Evolutionary conservation across 2,113 vertebrate species (phyloP).

Genomic region (Lepus americanus): DNA sequence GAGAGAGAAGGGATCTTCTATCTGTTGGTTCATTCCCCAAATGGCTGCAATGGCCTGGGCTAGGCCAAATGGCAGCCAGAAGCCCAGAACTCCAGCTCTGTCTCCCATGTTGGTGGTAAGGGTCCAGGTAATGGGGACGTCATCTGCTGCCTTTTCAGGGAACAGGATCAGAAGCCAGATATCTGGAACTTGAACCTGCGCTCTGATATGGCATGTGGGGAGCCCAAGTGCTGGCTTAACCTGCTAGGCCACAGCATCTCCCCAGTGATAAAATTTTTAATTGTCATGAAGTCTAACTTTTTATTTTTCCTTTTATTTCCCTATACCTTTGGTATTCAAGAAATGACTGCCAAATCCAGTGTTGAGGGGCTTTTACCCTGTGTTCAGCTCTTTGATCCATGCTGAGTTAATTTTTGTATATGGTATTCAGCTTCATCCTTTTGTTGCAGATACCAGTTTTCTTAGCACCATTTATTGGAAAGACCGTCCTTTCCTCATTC

Average conservation of each 20-base stretch:
- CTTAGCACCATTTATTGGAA: neutral
- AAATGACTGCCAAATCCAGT: constrained; percentile 18
- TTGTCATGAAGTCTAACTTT: neutral
- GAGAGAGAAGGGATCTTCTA: no score
- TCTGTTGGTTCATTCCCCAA: no score
- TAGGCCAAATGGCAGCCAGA: no score
- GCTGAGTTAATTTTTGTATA: neutral
- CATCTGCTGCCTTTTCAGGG: no score
- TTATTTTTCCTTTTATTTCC: constrained; percentile 7
- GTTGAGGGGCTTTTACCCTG: constrained; percentile 3
- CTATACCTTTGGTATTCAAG: neutral
- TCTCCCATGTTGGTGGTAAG: no score
- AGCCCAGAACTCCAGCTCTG: no score
- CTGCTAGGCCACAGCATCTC: neutral
- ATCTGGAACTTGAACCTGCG: no score
- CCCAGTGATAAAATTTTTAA: neutral
- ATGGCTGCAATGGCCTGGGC: no score
- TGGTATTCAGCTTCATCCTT: neutral
- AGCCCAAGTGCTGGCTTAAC: no score
- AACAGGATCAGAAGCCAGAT: no score
- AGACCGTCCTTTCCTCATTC: neutral
- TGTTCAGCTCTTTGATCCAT: neutral
- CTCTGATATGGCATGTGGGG: no score
- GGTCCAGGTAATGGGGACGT: no score
- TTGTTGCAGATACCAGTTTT: neutral